phyloP scores from a whole-genome alignment of 2,113 vertebrate genomes.

The Semicossyphus pulcher region DNA sequence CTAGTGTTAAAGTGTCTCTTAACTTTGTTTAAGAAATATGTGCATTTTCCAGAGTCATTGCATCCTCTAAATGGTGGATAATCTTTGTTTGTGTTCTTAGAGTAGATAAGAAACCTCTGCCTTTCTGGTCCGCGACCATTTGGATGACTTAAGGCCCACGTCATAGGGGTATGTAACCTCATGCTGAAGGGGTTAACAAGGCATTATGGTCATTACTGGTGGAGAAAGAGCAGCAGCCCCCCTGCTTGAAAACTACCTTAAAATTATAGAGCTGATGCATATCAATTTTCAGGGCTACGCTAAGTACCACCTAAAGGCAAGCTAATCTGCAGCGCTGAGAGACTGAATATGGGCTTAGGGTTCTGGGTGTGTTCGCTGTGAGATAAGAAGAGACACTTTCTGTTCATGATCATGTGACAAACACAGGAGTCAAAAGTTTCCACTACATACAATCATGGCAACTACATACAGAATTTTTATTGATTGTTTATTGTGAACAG shows the following conservation, averaged over 20 bases:
- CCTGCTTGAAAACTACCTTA: conserved; percentile 66
- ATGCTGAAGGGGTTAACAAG: conserved; percentile 76
- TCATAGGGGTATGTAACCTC: conserved; percentile 72
- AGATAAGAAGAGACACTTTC: conserved; percentile 51
- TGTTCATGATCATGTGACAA: conserved; percentile 54
- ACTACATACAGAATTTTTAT: neutral
- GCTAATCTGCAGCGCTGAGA: conserved; percentile 53
- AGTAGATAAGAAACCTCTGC: conserved; percentile 7
- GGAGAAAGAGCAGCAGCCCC: conserved; percentile 44
- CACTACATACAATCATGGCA: neutral
- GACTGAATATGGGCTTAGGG: conserved; percentile 51
- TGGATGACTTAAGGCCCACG: conserved; percentile 58
- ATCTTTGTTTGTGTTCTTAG: neutral
- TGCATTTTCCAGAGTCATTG: neutral
- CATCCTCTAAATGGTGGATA: neutral
- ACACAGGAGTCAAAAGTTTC: conserved; percentile 55
- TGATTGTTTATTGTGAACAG: too few relatives aligned
- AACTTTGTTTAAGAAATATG: neutral
- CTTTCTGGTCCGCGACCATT: neutral
- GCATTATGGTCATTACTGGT: conserved; percentile 71
- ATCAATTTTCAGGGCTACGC: conserved; percentile 69
- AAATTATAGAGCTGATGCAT: conserved; percentile 70
- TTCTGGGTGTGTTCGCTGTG: conserved; percentile 52
- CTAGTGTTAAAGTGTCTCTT: too few relatives aligned
- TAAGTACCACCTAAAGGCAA: conserved; percentile 72